A percentile compares a stretch with the other conserved stretches of the same genome.
Conservation (phyloP, 2,797 vertebrate genomes). For the Triplophysa yarkandensis region DNA sequence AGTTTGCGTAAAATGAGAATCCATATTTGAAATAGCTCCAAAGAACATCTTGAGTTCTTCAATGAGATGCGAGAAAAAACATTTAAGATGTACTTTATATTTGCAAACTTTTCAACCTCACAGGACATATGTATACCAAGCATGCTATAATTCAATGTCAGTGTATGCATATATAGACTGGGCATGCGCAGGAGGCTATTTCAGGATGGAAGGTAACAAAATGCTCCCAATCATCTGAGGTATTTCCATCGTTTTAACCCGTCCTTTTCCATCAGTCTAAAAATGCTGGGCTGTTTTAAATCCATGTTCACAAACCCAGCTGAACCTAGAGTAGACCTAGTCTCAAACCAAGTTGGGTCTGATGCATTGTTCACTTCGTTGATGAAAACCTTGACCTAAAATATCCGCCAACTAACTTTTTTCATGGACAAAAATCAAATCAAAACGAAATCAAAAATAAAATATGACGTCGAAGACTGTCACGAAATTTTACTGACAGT, state of each 20-base stretch:
- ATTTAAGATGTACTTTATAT: background rate
- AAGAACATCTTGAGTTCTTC: background rate
- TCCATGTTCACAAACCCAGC: no score
- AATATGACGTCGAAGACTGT: no score
- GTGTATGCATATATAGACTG: conserved; percentile 14
- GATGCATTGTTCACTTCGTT: no score
- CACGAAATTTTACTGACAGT: no score
- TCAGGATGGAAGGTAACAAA: conserved; percentile 38
- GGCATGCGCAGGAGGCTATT: conserved; percentile 42
- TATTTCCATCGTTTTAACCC: background rate
- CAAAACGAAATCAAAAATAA: no score
- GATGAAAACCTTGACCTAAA: no score
- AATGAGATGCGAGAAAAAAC: background rate
- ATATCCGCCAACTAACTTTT: no score
- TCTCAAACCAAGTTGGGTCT: no score
- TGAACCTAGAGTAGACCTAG: no score
- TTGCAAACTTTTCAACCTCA: background rate
- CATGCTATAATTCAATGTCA: conserved; percentile 31
- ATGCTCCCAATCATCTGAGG: conserved; percentile 20
- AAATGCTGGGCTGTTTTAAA: background rate
- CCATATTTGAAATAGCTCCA: background rate
- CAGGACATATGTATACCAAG: conserved; percentile 30
- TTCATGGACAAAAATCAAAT: no score
- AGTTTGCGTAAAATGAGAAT: background rate
- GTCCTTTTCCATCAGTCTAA: background rate